Conservation (phyloP, 1,140 invertebrate species). For the Eubasilissa regina region DNA sequence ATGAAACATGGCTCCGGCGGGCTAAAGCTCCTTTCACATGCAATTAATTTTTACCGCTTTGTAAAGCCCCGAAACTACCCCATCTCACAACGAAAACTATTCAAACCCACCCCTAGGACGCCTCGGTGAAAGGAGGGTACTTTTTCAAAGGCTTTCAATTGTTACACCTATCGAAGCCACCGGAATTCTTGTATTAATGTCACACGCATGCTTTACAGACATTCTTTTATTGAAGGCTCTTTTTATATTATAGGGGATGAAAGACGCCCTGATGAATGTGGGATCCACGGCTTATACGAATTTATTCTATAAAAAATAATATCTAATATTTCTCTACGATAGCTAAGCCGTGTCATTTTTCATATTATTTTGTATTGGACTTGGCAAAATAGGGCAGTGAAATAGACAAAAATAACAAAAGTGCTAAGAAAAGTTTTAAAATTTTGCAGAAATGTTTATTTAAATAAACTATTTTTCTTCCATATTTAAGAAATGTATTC, state of each 20-base stretch:
- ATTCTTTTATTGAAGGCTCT: conserved; percentile 7
- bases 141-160: conserved; percentile 9
- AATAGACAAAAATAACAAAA: background rate
- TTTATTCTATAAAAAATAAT: background rate
- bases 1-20: conserved; percentile 10
- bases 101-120: background rate
- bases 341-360: background rate
- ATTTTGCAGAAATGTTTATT: too few relatives aligned
- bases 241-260: background rate
- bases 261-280: background rate
- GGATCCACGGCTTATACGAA: background rate
- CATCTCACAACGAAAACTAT: conserved; percentile 8
- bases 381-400: background rate
- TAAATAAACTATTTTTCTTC: too few relatives aligned
- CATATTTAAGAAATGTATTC: too few relatives aligned
- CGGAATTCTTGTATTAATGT: conserved; percentile 9
- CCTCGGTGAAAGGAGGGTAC: conserved; percentile 15
- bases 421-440: too few relatives aligned
- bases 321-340: background rate
- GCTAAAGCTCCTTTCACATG: conserved; percentile 32
- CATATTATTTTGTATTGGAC: background rate
- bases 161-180: background rate
- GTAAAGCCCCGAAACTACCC: conserved; percentile 34
- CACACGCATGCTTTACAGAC: conserved; percentile 3
- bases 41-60: conserved; percentile 46